A percentile compares a stretch with the other conserved stretches of the same genome.
phyloP scores from a whole-genome alignment of 2,888 invertebrate species.

The Nemoura dubitans region DNA sequence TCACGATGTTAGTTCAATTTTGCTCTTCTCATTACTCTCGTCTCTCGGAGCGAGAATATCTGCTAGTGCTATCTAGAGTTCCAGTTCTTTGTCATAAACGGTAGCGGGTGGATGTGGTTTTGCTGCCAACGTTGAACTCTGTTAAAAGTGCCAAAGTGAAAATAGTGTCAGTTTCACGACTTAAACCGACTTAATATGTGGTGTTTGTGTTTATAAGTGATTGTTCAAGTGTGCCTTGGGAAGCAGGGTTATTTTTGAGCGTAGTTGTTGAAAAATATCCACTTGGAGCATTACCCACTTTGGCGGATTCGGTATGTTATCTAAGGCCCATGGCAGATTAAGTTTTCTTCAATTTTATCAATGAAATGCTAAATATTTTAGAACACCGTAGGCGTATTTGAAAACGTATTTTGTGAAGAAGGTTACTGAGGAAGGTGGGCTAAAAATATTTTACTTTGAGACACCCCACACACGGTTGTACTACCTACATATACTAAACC shows the following conservation, averaged over 20 bases:
- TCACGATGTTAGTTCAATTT: neutral
- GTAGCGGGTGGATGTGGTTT: neutral
- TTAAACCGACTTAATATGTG: neutral
- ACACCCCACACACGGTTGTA: too few species aligned
- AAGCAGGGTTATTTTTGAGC: neutral
- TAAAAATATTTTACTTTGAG: too few species aligned
- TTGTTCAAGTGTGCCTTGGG: neutral
- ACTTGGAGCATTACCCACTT: constrained; percentile 13
- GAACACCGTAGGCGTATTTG: neutral
- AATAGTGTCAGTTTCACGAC: neutral
- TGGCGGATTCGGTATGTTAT: constrained; percentile 36
- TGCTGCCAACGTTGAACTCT: neutral
- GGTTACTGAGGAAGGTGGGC: too few species aligned
- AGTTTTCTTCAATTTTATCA: too few species aligned
- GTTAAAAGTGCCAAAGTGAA: constrained; percentile 12
- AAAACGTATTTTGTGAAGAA: too few species aligned
- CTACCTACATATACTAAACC: too few species aligned
- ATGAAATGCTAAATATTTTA: too few species aligned
- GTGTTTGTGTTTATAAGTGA: neutral
- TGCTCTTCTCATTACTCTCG: too few species aligned
- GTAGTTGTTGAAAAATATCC: neutral
- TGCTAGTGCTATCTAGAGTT: too few species aligned
- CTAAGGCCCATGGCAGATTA: neutral
- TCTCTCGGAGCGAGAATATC: neutral
- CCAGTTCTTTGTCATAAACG: neutral